Evolutionary conservation across 2,113 vertebrate species (phyloP).

Genomic region (Myiopsitta monachus): DNA sequence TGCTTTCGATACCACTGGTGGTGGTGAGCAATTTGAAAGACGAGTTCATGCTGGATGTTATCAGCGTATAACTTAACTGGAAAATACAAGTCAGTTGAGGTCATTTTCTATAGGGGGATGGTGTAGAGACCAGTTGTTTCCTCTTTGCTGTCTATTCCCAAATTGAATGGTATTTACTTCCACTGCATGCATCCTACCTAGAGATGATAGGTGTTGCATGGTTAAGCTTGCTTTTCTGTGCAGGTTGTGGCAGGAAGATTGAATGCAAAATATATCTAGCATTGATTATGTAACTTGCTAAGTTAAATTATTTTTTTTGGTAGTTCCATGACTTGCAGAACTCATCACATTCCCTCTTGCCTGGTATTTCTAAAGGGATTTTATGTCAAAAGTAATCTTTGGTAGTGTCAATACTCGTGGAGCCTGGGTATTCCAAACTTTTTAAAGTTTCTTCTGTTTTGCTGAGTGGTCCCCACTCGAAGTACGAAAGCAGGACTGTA

Average conservation of each 20-base stretch:
- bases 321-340: neutral
- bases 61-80: neutral
- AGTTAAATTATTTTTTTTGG: too few relatives aligned
- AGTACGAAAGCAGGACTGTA: neutral
- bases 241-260: neutral
- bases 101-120: slow-evolving; percentile 4
- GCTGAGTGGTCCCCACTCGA: neutral
- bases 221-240: neutral
- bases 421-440: neutral
- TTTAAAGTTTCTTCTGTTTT: neutral
- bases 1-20: neutral
- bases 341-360: neutral
- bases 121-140: neutral
- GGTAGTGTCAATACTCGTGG: neutral
- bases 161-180: neutral
- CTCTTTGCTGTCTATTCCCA: neutral
- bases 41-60: neutral
- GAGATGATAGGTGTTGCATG: neutral
- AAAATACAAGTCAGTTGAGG: slow-evolving; percentile 5
- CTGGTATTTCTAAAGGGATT: neutral
- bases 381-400: neutral
- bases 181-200: neutral
- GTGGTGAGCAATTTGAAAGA: neutral
- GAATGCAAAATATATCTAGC: neutral
- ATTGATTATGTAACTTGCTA: neutral